Percentiles rank a stretch among this genome's conserved stretches.
phyloP scores from a whole-genome alignment of 2,797 vertebrate species.

The Melanotaenia trifasciata region DNA sequence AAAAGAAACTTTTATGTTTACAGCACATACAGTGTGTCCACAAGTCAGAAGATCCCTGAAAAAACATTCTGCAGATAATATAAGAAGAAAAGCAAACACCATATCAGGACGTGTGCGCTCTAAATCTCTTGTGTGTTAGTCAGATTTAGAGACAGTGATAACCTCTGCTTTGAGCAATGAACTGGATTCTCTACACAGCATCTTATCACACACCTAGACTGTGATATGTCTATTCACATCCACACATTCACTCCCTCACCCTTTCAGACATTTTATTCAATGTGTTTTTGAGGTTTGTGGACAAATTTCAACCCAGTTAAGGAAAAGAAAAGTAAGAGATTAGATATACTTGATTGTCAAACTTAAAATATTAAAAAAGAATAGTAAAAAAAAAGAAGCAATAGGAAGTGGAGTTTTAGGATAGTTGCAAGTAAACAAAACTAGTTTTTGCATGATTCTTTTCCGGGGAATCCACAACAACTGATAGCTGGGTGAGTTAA shows the following conservation, averaged over 20 bases:
- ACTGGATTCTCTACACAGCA: not conserved
- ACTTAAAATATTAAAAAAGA: too few species aligned
- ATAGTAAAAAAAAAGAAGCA: too few species aligned
- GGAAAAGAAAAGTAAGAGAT: too few species aligned
- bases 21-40: constrained; percentile 3
- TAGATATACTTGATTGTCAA: too few species aligned
- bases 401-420: too few species aligned
- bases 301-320: too few species aligned
- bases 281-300: not conserved
- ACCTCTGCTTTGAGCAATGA: constrained; percentile 28
- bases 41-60: constrained; percentile 6
- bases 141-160: constrained; percentile 53
- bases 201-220: constrained; percentile 46
- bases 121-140: constrained; percentile 38
- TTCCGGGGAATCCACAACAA: too few species aligned
- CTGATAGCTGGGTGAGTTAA: too few species aligned
- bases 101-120: constrained; percentile 17
- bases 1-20: constrained; percentile 8
- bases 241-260: not conserved
- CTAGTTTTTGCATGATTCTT: too few species aligned
- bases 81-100: constrained; percentile 12
- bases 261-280: constrained; percentile 27
- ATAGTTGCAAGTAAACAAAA: too few species aligned
- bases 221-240: not conserved
- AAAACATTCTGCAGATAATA: constrained; percentile 5